Base-by-base conservation (phyloP, 2,888 invertebrate genomes). In the Tinea pellionella region DNA sequence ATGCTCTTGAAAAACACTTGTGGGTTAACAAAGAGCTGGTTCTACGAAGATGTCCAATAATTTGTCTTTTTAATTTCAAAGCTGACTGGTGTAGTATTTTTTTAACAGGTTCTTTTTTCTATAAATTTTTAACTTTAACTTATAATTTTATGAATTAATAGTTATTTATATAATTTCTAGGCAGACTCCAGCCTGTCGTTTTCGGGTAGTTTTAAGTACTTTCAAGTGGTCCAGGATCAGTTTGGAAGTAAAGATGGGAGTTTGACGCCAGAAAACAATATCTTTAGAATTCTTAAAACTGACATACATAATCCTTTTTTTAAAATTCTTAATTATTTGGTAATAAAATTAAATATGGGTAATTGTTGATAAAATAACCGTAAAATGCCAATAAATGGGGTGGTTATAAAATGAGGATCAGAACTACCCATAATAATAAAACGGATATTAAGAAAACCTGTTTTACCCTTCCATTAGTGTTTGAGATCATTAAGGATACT, bases 61-160 rank as follows among this genome's bases (percentile, higher is more conserved):
- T 86, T 87, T 87, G 86, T 86, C 86, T 85, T 87, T 87, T 87
- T 86, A 86, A 87, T 86, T 86, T 87, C 82, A 85, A 81, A 75
- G 76, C 79, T 79, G 82, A 83, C 83, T 83, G 81, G 74, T 24
- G 16, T 53, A 53, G 19, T 53, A 53, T 53, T 53, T 47, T 47
- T 47, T 47, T 78, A 24, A 53, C 24, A 24, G 53, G 53, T 24
- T 24, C 12, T 9, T 8, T 15, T 6, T 53, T 53, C 24, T 24
- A 79, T 82, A 75, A 82, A 80, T 81, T 80, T 85, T 78, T 78
- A 61, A 83, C 80, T 47, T 47, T 47, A 47, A 15, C 4, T 1
- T 47, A 47, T 47, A 47, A 15, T 16, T 15, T 47, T 15, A 6
- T n/a, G n/a, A 42, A 42, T 30, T 7, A 9, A 30, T 30, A 7